phyloP scores from a whole-genome alignment of 2,888 invertebrate species.

The Orgyia antiqua region DNA sequence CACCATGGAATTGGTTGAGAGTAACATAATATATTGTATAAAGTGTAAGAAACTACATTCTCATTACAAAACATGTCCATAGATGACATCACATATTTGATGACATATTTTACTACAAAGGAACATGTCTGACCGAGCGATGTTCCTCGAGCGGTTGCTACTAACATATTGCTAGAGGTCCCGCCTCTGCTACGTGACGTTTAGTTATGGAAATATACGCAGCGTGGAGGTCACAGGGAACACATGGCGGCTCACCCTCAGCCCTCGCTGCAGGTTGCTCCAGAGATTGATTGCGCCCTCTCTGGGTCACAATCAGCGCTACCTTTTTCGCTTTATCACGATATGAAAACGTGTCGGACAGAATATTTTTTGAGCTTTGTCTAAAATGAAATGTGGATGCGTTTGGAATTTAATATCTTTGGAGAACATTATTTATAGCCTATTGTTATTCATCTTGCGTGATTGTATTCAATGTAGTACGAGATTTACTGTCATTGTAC shows the following conservation, averaged over 20 bases:
- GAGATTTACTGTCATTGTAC: no score
- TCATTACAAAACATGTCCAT: no score
- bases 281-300: constrained; percentile 22
- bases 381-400: constrained; percentile 3
- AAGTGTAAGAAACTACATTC: no score
- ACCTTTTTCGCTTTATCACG: constrained; percentile 7
- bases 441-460: no score
- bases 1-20: no score
- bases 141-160: constrained; percentile 3
- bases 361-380: constrained; percentile 4
- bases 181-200: constrained; percentile 6
- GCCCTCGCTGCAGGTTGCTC: constrained; percentile 4
- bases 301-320: constrained; percentile 17
- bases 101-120: constrained; percentile 1
- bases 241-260: constrained; percentile 4
- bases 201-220: constrained; percentile 9
- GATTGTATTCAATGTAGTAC: no score
- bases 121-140: constrained; percentile 1
- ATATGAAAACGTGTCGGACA: constrained; percentile 6
- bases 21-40: no score
- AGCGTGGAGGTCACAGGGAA: constrained; percentile 6
- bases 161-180: constrained; percentile 10
- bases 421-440: not conserved
- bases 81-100: not conserved
- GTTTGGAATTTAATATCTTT: not conserved